Evolutionary conservation across 2,797 vertebrate species (phyloP).

Genomic region (Poecilia wingei): DNA sequence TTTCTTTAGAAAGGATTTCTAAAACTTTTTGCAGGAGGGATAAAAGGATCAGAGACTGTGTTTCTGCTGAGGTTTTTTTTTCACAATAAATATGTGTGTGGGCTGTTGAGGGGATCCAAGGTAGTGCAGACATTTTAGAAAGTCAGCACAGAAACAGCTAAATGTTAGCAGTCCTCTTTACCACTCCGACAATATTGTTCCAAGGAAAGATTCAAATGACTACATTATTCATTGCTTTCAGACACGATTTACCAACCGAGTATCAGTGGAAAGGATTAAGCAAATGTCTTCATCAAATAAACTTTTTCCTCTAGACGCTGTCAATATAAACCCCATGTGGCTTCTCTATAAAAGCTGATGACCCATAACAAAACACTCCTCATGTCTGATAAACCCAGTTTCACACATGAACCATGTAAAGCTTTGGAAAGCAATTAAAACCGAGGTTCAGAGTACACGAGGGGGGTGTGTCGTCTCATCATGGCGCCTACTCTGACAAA

Average conservation of each 20-base stretch:
- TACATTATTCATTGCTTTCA: constrained; percentile 7
- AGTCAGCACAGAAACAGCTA: not conserved
- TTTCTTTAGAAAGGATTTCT: constrained; percentile 14
- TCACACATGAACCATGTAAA: constrained; percentile 33
- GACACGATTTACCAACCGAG: not conserved
- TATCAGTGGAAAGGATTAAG: constrained; percentile 32
- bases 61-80: constrained; percentile 48
- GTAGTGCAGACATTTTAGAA: constrained; percentile 48
- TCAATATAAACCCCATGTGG: constrained; percentile 26
- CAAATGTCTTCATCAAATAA: constrained; percentile 17
- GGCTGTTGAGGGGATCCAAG: constrained; percentile 5
- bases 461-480: constrained; percentile 31
- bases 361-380: constrained; percentile 25
- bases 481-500: constrained; percentile 52
- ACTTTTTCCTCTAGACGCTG: constrained; percentile 35
- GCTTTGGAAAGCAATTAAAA: constrained; percentile 75
- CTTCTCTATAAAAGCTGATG: constrained; percentile 21
- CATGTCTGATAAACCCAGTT: constrained; percentile 48
- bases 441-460: constrained; percentile 27
- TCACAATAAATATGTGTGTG: not conserved
- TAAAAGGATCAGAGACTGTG: constrained; percentile 51
- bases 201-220: constrained; percentile 12
- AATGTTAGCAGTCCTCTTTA: not conserved
- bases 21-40: constrained; percentile 28
- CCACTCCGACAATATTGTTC: not conserved